Evolutionary conservation across 2,888 invertebrate species (phyloP).

Genomic region (Tetheella fluctuosa): DNA sequence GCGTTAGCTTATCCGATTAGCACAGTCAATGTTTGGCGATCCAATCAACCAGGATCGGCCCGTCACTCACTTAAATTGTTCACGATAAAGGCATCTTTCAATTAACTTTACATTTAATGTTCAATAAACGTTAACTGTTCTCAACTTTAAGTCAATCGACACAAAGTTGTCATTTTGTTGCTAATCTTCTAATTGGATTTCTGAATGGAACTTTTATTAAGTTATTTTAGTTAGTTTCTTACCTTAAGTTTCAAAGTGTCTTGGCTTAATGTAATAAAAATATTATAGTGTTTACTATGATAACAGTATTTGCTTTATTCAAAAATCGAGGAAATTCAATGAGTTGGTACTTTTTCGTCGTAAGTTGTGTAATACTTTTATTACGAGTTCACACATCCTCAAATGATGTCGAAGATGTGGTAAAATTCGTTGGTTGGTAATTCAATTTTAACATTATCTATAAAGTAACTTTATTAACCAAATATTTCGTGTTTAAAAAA

Average conservation of each 20-base stretch:
- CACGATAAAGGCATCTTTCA: conserved; percentile 41
- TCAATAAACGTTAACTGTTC: conserved; percentile 17
- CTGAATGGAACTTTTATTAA: not conserved
- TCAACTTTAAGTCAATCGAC: conserved; percentile 34
- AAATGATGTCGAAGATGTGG: not conserved
- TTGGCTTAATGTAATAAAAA: not conserved
- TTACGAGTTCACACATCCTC: too few relatives aligned
- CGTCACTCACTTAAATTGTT: conserved; percentile 50
- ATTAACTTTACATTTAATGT: conserved; percentile 41
- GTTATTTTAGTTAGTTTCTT: not conserved
- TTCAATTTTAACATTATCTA: not conserved
- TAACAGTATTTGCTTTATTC: too few relatives aligned
- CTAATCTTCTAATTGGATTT: conserved; percentile 7
- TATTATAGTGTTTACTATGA: not conserved
- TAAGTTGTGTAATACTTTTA: too few relatives aligned
- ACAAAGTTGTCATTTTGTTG: conserved; percentile 12
- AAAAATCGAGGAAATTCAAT: too few relatives aligned
- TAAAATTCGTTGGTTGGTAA: not conserved
- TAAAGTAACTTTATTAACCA: conserved; percentile 1
- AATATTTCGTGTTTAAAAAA: conserved; percentile 17
- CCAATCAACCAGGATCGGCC: conserved; percentile 60
- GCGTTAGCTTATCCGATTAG: conserved; percentile 77
- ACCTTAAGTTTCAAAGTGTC: too few relatives aligned
- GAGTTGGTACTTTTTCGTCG: too few relatives aligned
- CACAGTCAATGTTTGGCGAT: conserved; percentile 77